Evolutionary conservation across 2,888 invertebrate species (phyloP), one percentile per base, ranked within the genome.

Genomic region (Noctua pronuba): DNA sequence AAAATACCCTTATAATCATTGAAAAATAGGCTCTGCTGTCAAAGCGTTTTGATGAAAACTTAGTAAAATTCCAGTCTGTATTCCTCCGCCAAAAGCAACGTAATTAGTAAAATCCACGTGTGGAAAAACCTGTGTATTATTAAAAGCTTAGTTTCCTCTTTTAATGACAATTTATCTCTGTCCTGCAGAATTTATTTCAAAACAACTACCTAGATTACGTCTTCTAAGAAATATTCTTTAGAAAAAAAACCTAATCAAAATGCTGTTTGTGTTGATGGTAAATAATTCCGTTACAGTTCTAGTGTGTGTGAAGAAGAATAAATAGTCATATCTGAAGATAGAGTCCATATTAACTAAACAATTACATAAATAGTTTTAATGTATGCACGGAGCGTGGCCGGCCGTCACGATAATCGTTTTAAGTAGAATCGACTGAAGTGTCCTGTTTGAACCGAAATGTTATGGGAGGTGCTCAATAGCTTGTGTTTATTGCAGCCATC

Each of bases 341-440:
- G 41, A 58, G 16, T 77, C 31, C 21, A 18, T 75, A 64, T 52
- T 28, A 66, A 46, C 38, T 28, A 67, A 74, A 75, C 60, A 75
- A 76, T 86, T 81, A 77, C n/a, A 76, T 64, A 80, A 77, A 75
- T 72, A 71, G 75, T 79, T 73, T 73, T 86, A 82, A 85, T 82
- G 69, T 79, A 84, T 86, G 76, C 82, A 64, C 18, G 58, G 38
- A 72, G 74, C 85, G 84, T 86, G 85, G 68, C 67, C 58, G 11
- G 62, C 7, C 46, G 80, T 83, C 89, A 88, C 84, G 89, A 87
- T 75, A 67, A 73, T 74, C 72, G 55, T 69, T 72, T 74, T 67
- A 73, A 8, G 46, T 44, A 52, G 73, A 74, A 72, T 82, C 13
- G 21, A 52, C 62, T 67, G 68, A 80, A 81, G 58, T 77, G 75